phyloP scores from a whole-genome alignment of 2,888 invertebrate species.

The Amphipyra tragopoginis region DNA sequence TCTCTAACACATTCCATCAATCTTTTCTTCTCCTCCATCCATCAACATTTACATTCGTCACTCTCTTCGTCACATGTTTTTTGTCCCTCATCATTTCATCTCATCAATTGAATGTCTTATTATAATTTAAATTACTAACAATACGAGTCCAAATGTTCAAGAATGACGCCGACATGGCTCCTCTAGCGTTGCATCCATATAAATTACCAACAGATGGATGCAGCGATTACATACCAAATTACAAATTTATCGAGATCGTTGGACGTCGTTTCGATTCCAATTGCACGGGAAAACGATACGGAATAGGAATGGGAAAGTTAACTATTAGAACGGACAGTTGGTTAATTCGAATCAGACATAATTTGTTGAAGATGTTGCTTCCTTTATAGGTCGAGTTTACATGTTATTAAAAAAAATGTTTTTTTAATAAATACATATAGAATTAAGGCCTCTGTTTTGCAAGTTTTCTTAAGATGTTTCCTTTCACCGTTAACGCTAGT shows the following conservation, averaged over 20 bases:
- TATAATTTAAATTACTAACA: constrained; percentile 9
- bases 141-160: constrained; percentile 5
- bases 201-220: constrained; percentile 71
- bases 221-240: constrained; percentile 75
- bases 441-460: too few species aligned
- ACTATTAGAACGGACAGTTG: constrained; percentile 54
- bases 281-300: constrained; percentile 69
- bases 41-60: too few species aligned
- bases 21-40: too few species aligned
- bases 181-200: constrained; percentile 51
- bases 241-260: constrained; percentile 75
- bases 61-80: too few species aligned
- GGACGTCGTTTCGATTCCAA: constrained; percentile 67
- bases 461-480: too few species aligned
- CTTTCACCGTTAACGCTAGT: too few species aligned
- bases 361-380: constrained; percentile 43
- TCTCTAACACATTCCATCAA: too few species aligned
- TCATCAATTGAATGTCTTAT: too few species aligned
- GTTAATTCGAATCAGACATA: constrained; percentile 46
- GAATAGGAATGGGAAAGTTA: constrained; percentile 66
- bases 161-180: constrained; percentile 20
- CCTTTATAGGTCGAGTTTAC: constrained; percentile 12
- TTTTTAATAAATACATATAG: too few species aligned
- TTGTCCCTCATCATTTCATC: too few species aligned
- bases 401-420: neutral